A percentile compares a stretch with the other conserved stretches of the same genome.
phyloP scores from a whole-genome alignment of 2,888 invertebrate species.

The Hoplodrina blanda region DNA sequence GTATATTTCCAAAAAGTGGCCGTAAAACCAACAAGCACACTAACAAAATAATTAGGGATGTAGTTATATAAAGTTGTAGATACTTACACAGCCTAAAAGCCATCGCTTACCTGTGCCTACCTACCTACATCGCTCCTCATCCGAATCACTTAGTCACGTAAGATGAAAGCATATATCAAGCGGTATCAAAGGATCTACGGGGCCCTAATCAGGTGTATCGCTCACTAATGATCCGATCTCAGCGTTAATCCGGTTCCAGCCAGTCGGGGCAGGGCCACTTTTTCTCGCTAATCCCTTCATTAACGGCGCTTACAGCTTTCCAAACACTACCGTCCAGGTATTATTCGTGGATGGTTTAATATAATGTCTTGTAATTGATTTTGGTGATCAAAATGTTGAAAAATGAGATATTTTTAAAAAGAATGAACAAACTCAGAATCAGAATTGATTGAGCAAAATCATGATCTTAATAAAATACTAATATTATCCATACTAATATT shows the following conservation, averaged over 20 bases:
- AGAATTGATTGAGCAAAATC: not conserved
- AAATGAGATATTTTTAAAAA: no score
- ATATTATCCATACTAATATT: no score
- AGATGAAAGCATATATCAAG: conserved; percentile 75
- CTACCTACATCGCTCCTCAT: conserved; percentile 41
- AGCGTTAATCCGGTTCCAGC: conserved; percentile 81
- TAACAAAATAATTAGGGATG: no score
- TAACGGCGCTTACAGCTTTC: conserved; percentile 79
- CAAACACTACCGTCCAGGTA: conserved; percentile 66
- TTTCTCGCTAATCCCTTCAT: conserved; percentile 87
- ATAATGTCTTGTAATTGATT: conserved; percentile 17
- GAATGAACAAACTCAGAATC: not conserved
- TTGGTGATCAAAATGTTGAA: no score
- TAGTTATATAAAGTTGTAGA: not conserved
- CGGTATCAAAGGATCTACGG: conserved; percentile 74
- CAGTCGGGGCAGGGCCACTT: conserved; percentile 80
- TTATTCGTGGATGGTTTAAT: conserved; percentile 28
- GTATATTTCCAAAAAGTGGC: no score
- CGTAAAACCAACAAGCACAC: no score
- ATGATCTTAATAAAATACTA: no score
- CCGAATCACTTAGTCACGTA: conserved; percentile 69
- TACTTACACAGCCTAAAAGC: conserved; percentile 32
- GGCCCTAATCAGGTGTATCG: conserved; percentile 85
- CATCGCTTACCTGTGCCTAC: conserved; percentile 19
- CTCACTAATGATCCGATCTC: conserved; percentile 85